Percentiles rank a stretch among this genome's conserved stretches.
These are phyloP conservation scores for Wiebesia pumilae DNA, from an alignment of 1,140 invertebrate genomes.

Conservation along the genomic window DNA sequence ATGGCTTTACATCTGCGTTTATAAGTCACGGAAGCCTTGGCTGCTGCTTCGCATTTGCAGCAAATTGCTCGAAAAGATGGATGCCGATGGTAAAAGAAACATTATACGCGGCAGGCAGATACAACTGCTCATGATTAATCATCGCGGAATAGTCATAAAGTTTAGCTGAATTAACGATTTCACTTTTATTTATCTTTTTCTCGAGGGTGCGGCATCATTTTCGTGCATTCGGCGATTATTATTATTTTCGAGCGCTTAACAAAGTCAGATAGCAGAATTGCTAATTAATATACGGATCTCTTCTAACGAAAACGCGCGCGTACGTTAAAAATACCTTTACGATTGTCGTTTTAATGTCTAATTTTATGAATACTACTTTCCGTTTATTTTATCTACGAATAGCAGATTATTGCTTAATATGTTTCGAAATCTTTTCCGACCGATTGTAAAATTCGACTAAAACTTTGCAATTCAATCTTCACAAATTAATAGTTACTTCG, in stretches of 20 bases:
- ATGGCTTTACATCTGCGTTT: slow-evolving; percentile 61
- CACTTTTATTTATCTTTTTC: not conserved
- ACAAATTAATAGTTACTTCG: too few relatives aligned
- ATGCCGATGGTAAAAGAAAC: not conserved
- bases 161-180: slow-evolving; percentile 12
- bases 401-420: too few relatives aligned
- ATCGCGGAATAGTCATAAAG: slow-evolving; percentile 44
- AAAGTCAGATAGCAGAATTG: not conserved
- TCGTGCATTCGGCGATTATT: not conserved
- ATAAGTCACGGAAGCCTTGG: slow-evolving; percentile 69
- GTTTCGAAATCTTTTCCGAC: too few relatives aligned
- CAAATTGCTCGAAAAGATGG: slow-evolving; percentile 46
- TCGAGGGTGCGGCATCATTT: not conserved
- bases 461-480: too few relatives aligned
- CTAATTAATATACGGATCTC: not conserved
- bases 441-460: too few relatives aligned
- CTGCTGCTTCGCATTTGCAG: slow-evolving; percentile 16
- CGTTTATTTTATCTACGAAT: too few relatives aligned
- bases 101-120: not conserved
- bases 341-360: too few relatives aligned
- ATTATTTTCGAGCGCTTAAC: not conserved
- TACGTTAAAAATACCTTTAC: too few relatives aligned
- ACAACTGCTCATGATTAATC: slow-evolving; percentile 44
- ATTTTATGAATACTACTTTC: too few relatives aligned
- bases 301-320: not conserved